phyloP scores from a whole-genome alignment of 2,888 invertebrate genomes.

The Schizotus pectinicornis region DNA sequence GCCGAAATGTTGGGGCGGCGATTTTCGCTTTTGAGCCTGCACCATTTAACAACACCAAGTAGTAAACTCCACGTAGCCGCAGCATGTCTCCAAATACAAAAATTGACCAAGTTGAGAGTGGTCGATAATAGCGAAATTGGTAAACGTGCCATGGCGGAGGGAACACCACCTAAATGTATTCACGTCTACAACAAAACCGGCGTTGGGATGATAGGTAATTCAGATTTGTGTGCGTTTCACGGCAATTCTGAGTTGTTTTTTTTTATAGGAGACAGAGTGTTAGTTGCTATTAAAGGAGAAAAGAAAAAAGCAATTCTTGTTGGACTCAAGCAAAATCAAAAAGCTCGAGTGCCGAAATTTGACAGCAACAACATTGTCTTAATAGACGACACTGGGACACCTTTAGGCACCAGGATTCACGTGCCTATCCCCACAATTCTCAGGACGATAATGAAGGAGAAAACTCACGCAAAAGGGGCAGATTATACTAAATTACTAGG shows the following conservation, averaged over 20 bases:
- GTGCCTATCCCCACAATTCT: conserved; percentile 93
- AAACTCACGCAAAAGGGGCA: conserved; percentile 80
- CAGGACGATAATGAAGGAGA: conserved; percentile 81
- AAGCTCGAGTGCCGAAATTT: conserved; percentile 82
- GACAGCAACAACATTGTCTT: conserved; percentile 96
- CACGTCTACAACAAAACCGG: conserved; percentile 88
- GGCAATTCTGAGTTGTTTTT: neutral
- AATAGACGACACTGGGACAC: conserved; percentile 93
- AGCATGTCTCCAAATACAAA: conserved; percentile 70
- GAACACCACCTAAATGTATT: conserved; percentile 91
- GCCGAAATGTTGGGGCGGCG: too few species aligned
- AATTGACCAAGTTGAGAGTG: conserved; percentile 81
- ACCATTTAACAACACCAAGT: conserved; percentile 11
- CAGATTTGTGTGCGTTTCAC: neutral
- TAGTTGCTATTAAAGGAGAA: conserved; percentile 93
- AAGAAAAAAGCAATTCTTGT: conserved; percentile 93
- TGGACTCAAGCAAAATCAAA: conserved; percentile 85
- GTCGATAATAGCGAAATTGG: conserved; percentile 98
- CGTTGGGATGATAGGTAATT: conserved; percentile 66
- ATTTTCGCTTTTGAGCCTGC: too few species aligned
- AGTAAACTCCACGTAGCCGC: conserved; percentile 65
- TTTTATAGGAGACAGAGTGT: conserved; percentile 77
- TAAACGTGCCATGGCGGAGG: conserved; percentile 92
- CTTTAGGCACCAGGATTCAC: conserved; percentile 92
- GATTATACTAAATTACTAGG: conserved; percentile 93